Evolutionary conservation across 2,797 vertebrate species (phyloP).

Genomic region (Ceryle rudis): DNA sequence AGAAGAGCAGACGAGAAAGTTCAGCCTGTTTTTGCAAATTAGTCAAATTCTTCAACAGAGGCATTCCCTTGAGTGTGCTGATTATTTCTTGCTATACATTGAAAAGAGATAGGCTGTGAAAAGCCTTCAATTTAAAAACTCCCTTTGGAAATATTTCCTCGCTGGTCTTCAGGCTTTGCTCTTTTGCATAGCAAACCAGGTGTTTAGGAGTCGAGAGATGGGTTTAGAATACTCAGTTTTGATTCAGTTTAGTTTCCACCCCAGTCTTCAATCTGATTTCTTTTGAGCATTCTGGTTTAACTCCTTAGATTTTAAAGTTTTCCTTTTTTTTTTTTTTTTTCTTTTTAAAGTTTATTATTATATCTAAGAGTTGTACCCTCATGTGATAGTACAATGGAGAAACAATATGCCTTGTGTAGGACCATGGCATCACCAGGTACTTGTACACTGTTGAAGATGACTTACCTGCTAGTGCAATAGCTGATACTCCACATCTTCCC

Average conservation of each 20-base stretch:
- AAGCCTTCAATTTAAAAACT: not conserved
- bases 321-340: not conserved
- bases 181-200: not conserved
- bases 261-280: not conserved
- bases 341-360: not conserved
- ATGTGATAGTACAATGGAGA: not conserved
- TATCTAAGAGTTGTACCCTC: not conserved
- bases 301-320: not conserved
- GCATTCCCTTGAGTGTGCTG: not conserved
- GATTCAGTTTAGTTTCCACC: not conserved
- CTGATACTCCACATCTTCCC: not conserved
- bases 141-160: not conserved
- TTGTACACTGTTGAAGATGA: not conserved
- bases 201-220: not conserved
- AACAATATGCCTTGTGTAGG: not conserved
- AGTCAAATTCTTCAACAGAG: not conserved
- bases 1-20: not conserved
- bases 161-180: not conserved
- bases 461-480: not conserved
- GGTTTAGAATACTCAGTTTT: not conserved
- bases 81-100: not conserved
- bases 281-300: not conserved
- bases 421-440: not conserved
- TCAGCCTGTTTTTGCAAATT: not conserved
- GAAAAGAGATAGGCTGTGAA: not conserved